Evolutionary conservation across 1,140 invertebrate genomes (phyloP).

Genomic region (Tetranychus urticae): DNA sequence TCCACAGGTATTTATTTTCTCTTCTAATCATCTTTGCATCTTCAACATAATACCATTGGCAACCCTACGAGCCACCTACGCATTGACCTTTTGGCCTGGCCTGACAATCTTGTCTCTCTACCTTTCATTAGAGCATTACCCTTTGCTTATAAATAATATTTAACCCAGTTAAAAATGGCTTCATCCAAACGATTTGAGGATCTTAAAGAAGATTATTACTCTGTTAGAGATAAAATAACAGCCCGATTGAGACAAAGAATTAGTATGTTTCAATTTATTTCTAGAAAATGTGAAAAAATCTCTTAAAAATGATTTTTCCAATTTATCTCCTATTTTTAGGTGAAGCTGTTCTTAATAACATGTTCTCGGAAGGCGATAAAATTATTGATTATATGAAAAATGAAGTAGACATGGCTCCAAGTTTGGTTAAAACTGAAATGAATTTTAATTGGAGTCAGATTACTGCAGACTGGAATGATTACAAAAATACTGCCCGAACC

Average conservation of each 20-base stretch:
- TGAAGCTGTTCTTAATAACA: constrained; percentile 3
- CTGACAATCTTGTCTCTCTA: no score
- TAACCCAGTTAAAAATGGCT: background rate
- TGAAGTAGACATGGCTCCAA: constrained; percentile 2
- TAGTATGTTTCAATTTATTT: constrained; percentile 3
- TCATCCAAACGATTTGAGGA: constrained; percentile 8
- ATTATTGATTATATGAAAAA: background rate
- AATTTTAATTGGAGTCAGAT: background rate
- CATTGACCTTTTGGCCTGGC: no score
- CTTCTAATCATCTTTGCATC: no score
- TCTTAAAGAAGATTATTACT: constrained; percentile 5
- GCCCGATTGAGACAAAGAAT: background rate
- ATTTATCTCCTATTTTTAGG: constrained; percentile 1
- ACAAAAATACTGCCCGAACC: background rate
- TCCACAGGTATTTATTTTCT: no score
- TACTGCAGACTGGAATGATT: constrained; percentile 3
- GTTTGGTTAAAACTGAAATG: constrained; percentile 2
- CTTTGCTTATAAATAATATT: no score
- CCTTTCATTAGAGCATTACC: no score
- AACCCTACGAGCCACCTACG: no score
- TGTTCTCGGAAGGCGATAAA: constrained; percentile 5
- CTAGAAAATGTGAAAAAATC: background rate
- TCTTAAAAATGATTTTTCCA: background rate
- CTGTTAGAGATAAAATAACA: constrained; percentile 5
- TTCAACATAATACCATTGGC: no score